phyloP scores from a whole-genome alignment of 2,888 invertebrate genomes.

The Ophion ventricosus region DNA sequence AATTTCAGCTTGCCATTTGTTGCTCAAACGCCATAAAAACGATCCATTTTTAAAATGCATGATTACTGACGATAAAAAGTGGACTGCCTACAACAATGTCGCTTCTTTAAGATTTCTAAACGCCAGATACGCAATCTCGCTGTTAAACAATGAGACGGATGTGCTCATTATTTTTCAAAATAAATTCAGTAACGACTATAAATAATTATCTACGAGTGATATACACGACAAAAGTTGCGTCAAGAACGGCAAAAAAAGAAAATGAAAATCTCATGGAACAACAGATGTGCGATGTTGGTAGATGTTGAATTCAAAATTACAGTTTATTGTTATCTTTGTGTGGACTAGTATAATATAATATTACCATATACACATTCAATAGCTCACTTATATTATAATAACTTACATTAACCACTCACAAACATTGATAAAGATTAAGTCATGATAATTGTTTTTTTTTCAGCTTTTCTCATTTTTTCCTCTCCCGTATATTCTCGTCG shows the following conservation, averaged over 20 bases:
- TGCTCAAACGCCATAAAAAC: too few relatives aligned
- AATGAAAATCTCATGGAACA: not conserved
- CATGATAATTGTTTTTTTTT: constrained; percentile 78
- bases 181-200: not conserved
- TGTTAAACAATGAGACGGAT: too few relatives aligned
- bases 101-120: too few relatives aligned
- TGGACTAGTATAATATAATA: constrained; percentile 82
- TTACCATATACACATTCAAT: constrained; percentile 83
- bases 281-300: constrained; percentile 10
- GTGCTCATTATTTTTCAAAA: not conserved
- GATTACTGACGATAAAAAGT: too few relatives aligned
- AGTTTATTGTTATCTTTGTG: constrained; percentile 83
- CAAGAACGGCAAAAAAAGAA: not conserved
- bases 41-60: too few relatives aligned
- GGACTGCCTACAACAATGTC: too few relatives aligned
- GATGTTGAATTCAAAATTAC: constrained; percentile 82
- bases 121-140: too few relatives aligned
- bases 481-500: constrained; percentile 67
- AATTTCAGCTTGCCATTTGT: too few relatives aligned
- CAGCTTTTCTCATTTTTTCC: constrained; percentile 63
- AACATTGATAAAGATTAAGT: constrained; percentile 82
- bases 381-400: constrained; percentile 82
- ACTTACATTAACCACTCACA: constrained; percentile 82
- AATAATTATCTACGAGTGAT: not conserved
- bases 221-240: not conserved